phyloP scores from a whole-genome alignment of 2,888 invertebrate species.

The Eubasilissa splendida region DNA sequence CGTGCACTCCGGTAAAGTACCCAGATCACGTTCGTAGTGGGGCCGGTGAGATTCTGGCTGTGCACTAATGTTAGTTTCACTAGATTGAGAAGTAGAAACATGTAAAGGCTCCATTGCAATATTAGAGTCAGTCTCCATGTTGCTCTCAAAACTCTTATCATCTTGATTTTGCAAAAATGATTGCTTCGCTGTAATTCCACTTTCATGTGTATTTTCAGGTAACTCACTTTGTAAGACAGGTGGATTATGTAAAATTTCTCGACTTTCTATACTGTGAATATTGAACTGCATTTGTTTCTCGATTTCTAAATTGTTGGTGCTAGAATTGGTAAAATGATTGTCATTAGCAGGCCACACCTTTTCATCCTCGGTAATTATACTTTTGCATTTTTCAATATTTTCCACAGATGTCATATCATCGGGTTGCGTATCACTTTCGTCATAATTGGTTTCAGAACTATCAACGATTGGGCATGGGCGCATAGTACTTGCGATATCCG shows the following conservation, averaged over 20 bases:
- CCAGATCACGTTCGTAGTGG: constrained; percentile 39
- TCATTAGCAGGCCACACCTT: constrained; percentile 42
- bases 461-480: constrained; percentile 43
- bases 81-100: constrained; percentile 33
- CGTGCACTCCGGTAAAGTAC: constrained; percentile 71
- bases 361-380: constrained; percentile 33
- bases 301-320: constrained; percentile 54
- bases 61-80: constrained; percentile 36
- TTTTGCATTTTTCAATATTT: constrained; percentile 59
- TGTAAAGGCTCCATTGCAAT: constrained; percentile 65
- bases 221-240: constrained; percentile 37
- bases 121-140: constrained; percentile 59
- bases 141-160: constrained; percentile 47
- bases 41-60: constrained; percentile 59
- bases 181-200: constrained; percentile 40
- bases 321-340: constrained; percentile 51
- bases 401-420: constrained; percentile 55
- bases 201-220: constrained; percentile 58
- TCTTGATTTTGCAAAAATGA: constrained; percentile 46
- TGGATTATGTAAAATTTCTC: constrained; percentile 39
- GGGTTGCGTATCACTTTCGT: constrained; percentile 53
- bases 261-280: constrained; percentile 32
- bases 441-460: constrained; percentile 20
- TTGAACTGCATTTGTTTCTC: constrained; percentile 50
- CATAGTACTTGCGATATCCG: constrained; percentile 12